Conservation (phyloP, 2,888 invertebrate species). For the Pelosia muscerda region DNA sequence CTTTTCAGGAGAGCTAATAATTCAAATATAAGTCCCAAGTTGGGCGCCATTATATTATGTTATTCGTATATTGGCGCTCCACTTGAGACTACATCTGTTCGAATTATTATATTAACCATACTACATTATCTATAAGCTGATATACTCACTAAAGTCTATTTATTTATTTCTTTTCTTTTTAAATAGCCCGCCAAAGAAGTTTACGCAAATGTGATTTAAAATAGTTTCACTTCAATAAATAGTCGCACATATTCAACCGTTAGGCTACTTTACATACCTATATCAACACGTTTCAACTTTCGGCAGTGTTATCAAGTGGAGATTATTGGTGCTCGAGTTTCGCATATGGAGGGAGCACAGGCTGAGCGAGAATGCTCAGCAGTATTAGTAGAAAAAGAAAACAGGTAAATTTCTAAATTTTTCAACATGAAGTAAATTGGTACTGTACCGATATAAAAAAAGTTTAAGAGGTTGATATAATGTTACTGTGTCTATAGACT, state of each 20-base stretch:
- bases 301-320: constrained; percentile 79
- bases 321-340: constrained; percentile 74
- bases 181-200: too few species aligned
- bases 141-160: not conserved
- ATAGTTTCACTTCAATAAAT: too few species aligned
- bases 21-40: not conserved
- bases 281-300: not conserved
- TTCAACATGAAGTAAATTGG: too few species aligned
- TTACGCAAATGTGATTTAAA: too few species aligned
- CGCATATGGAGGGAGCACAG: constrained; percentile 78
- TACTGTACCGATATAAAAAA: too few species aligned
- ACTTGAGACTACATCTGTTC: not conserved
- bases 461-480: not conserved
- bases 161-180: not conserved
- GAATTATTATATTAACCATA: too few species aligned
- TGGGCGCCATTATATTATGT: not conserved
- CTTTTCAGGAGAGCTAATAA: too few species aligned
- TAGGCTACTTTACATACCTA: too few species aligned
- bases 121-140: not conserved
- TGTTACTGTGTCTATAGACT: constrained; percentile 58
- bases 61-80: not conserved
- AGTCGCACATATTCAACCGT: too few species aligned
- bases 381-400: constrained; percentile 70
- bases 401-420: constrained; percentile 60
- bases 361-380: constrained; percentile 74